Evolutionary conservation across 2,888 invertebrate species (phyloP), one percentile per base, ranked within the genome.

Genomic region (Ditula angustiorana): DNA sequence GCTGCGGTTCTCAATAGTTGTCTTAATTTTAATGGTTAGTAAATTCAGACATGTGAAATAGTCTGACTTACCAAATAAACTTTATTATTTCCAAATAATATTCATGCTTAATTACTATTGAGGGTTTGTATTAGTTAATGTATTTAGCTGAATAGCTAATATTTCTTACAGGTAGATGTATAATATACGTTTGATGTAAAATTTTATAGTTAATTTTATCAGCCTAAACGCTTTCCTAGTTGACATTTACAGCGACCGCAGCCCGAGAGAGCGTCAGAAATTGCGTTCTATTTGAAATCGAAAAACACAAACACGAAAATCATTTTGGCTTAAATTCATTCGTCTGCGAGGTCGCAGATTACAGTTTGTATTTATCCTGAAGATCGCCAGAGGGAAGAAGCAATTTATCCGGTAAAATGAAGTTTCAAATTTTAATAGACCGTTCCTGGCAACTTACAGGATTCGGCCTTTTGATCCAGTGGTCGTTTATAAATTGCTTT

Each of bases 361-460:
- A 84, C 78, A 80, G 78, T 74, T 79, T 77, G 72, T 88, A 82
- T 89, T 89, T 91, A 88, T 86, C 80, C 87, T 85, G 75, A 79
- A 82, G 80, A 88, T 86, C 82, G 81, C 80, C 77, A 83, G 85
- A 86, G 86, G 88, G 85, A 86, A 87, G 86, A 86, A 89, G 90
- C 88, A 92, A 90, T 91, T 92, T 90, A 86, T 84, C 79, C 80
- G 77, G 78, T 77, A 81, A 89, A 90, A 90, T 86, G 83, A 90
- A 90, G 84, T 90, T 91, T 88, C 82, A 85, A 90, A 91, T 90
- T 90, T 90, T 90, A 89, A 91, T 88, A 86, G 83, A 81, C 77
- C 78, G 79, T 76, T 78, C 80, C 78, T 75, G 79, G 77, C 78
- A 79, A 74, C 79, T 82, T 78, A 74, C 80, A 77, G 80, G 81